These are phyloP conservation scores for Drosophila gunungcola DNA, from an alignment of 1,140 invertebrate genomes.

Conservation along the genomic window DNA sequence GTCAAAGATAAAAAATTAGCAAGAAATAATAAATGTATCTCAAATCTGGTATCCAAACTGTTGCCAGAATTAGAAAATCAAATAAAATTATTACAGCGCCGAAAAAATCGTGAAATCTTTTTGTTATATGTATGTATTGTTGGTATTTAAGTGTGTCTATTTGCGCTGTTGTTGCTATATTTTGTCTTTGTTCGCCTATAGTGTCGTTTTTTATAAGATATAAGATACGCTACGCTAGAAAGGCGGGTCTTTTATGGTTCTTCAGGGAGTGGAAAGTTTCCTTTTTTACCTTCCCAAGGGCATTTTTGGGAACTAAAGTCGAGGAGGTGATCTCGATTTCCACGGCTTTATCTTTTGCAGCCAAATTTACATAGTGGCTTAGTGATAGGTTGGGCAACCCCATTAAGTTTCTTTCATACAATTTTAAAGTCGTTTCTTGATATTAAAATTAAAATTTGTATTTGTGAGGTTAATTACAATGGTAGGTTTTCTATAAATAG, in stretches of 20 bases:
- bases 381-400: too few relatives aligned
- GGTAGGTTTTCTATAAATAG: too few relatives aligned
- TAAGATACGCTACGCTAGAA: slow-evolving; percentile 23
- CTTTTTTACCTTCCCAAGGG: background rate
- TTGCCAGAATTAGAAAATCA: slow-evolving; percentile 18
- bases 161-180: slow-evolving; percentile 1
- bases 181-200: slow-evolving; percentile 4
- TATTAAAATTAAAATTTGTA: too few relatives aligned
- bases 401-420: too few relatives aligned
- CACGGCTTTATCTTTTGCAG: background rate
- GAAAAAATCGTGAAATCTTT: slow-evolving; percentile 21
- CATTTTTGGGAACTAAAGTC: slow-evolving; percentile 8
- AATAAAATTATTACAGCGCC: slow-evolving; percentile 43
- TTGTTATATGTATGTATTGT: slow-evolving; percentile 1
- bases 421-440: too few relatives aligned
- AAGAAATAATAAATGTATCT: slow-evolving; percentile 59
- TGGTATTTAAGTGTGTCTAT: slow-evolving; percentile 6
- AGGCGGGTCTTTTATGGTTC: slow-evolving; percentile 9
- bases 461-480: too few relatives aligned
- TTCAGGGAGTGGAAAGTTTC: slow-evolving; percentile 22
- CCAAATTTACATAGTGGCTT: background rate
- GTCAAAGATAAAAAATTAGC: slow-evolving; percentile 61
- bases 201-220: slow-evolving; percentile 30
- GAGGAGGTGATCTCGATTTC: background rate
- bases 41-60: slow-evolving; percentile 22